Evolutionary conservation across 2,113 vertebrate genomes (phyloP).

Genomic region (Siniperca chuatsi): DNA sequence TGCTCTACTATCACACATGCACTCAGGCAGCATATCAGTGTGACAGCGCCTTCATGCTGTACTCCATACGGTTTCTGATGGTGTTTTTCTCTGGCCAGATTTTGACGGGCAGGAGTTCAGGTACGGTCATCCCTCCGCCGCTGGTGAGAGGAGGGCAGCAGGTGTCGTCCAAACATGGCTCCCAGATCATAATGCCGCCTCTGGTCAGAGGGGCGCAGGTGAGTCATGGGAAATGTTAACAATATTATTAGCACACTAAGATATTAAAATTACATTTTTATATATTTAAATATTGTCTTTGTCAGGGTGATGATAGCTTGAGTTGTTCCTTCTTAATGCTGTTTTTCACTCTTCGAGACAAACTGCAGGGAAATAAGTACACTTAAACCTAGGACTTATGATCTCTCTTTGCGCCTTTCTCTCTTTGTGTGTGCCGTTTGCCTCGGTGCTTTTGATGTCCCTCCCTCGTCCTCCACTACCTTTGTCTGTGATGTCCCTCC

Average conservation of each 20-base stretch:
- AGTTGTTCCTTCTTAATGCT: background rate
- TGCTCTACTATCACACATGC: conserved; percentile 22
- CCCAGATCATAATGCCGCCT: conserved; percentile 95
- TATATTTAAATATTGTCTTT: background rate
- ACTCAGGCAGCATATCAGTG: background rate
- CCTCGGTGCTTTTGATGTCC: conserved; percentile 65
- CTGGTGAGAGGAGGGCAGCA: conserved; percentile 94
- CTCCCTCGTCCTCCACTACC: conserved; percentile 35
- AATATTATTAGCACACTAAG: background rate
- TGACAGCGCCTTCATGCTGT: background rate
- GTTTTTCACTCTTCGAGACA: conserved; percentile 17
- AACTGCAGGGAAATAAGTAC: conserved; percentile 25
- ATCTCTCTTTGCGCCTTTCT: conserved; percentile 58
- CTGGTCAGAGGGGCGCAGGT: conserved; percentile 96
- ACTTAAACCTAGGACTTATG: conserved; percentile 55
- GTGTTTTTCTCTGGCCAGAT: conserved; percentile 68
- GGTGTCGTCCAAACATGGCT: conserved; percentile 87
- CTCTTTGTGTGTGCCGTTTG: conserved; percentile 63
- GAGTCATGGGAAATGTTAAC: conserved; percentile 39
- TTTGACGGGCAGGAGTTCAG: conserved; percentile 85
- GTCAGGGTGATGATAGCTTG: background rate
- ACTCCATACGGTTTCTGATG: background rate
- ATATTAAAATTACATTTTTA: background rate
- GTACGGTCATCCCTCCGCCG: conserved; percentile 92
- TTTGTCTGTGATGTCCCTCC: conserved; percentile 43